Evolutionary conservation across 1,140 invertebrate genomes (phyloP), one percentile per base, ranked within the genome.

Genomic region (Heterodera carotae): DNA sequence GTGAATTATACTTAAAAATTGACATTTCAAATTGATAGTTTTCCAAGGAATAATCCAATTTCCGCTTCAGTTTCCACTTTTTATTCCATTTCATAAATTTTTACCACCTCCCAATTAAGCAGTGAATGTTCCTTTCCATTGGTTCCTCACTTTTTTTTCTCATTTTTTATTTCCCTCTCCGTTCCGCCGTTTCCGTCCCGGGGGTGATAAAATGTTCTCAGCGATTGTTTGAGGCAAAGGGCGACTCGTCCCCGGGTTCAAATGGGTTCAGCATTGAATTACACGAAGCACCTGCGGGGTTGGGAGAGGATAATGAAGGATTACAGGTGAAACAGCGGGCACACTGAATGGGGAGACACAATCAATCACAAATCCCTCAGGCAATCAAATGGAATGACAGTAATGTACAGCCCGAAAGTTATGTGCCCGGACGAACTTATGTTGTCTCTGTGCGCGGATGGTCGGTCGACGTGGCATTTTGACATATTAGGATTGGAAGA

Each of bases 231-330:
- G 81, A 83, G 31, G 81, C 83, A 5, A 81, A 83, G 48, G 83
- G 81, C 7, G 56, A 81, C 53, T 83, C 81, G 22, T 34, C 85
- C 25, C 29, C 27, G 18, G 81, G 83, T n/a, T 74, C 79, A 8
- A 83, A 83, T 64, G 83, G 83, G 12, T 83, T 83, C n/a, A 81
- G 33, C 25, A 33, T 83, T 22, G 75, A 83, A 59, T 27, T 83
- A 12, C 48, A 75, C 10, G 75, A 79, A 31, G 71, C 71, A 18
- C 71, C 71, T 27, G 6, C 48, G 15, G 71, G 71, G 36, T 31
- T 72, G 27, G 31, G 33, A 5, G 53, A 71, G 25, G 33, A 81
- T 10, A 29, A 64, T 31, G 62, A 56, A 5, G 34, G 43, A 56
- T n/a, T 64, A 15, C 36, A 71, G 75, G 69, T 62, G 34, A 72